Base-by-base conservation (phyloP, 23 tunicate species). In the Diplosoma virens region DNA sequence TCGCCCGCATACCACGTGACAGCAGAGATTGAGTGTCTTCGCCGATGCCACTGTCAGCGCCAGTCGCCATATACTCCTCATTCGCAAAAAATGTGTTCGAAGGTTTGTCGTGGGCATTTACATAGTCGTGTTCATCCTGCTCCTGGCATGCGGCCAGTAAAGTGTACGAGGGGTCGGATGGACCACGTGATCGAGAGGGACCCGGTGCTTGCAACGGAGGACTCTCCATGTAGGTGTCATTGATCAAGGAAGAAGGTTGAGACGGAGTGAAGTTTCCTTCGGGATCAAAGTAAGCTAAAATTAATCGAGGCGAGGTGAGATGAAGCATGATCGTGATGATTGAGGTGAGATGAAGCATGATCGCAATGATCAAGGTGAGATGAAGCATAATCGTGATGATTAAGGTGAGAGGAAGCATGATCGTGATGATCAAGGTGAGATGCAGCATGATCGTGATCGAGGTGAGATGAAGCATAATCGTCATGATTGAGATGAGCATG, bases 41-140 rank as follows among this genome's bases (percentile, higher is more conserved):
- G 21, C 95, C 95, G 26, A 87, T 87, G 28, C 95, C 95, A 47
- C 87, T 81, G 82, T 87, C 95, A n/a, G n/a, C n/a, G n/a, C n/a
- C n/a, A 0, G 95, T 81, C 25, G 95, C 80, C 87, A 87, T 81
- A 73, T 87, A 87, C 31, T 87, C 95, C 30, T 82, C 95, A 33
- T 87, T 87, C 0, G 59, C 73, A 47, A 81, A 87, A 67, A 66
- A 81, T 18, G 21, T 52, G 34, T 31, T 27, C 18, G 66, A 53
- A 17, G 35, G 69, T 16, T 58, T 79, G 24, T 36, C 76, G 28
- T 32, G 30, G 1, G 79, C 72, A 72, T 81, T 81, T 47, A 81
- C 79, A 48, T 72, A 66, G 1, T 85, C 91, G 18, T 59, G 41
- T 9, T 60, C 79, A 22, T 28, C 23, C 20, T 26, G 41, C 0